A percentile compares a stretch with the other conserved stretches of the same genome.
Evolutionary conservation across 2,888 invertebrate genomes (phyloP).

Genomic region (Tenthredo amoena): DNA sequence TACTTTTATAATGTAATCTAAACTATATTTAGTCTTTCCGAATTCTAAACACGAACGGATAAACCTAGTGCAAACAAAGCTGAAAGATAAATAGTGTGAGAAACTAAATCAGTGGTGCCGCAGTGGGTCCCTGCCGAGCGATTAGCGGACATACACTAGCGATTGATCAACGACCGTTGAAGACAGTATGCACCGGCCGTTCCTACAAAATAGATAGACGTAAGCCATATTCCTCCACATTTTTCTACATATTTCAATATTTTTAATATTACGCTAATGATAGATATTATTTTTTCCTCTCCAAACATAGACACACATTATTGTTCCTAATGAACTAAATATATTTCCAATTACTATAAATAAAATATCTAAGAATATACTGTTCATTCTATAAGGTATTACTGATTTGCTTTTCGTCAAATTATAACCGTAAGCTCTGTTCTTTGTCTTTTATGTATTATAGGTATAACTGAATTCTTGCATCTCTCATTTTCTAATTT

Average conservation of each 20-base stretch:
- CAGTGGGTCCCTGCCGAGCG: conserved; percentile 55
- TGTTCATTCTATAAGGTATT: neutral
- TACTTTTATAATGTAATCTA: conserved; percentile 30
- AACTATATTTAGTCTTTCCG: conserved; percentile 18
- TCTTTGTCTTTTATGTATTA: neutral
- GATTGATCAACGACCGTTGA: conserved; percentile 54
- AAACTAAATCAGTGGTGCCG: conserved; percentile 52
- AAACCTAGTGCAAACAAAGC: conserved; percentile 48
- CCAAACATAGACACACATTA: neutral
- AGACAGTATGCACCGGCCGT: conserved; percentile 54
- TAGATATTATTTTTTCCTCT: neutral
- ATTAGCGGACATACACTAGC: conserved; percentile 54
- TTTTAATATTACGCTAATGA: neutral
- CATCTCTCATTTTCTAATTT: neutral
- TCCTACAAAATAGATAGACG: conserved; percentile 55
- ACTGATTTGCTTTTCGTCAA: neutral
- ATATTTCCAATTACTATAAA: neutral
- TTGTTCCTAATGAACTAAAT: neutral
- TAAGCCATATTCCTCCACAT: conserved; percentile 52
- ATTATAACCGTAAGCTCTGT: neutral
- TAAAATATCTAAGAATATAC: neutral
- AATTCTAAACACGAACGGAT: neutral
- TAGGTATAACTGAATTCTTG: neutral
- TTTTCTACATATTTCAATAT: neutral
- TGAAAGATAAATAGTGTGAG: conserved; percentile 50